phyloP scores from a whole-genome alignment of 2,797 vertebrate genomes.

The Scyliorhinus canicula region DNA sequence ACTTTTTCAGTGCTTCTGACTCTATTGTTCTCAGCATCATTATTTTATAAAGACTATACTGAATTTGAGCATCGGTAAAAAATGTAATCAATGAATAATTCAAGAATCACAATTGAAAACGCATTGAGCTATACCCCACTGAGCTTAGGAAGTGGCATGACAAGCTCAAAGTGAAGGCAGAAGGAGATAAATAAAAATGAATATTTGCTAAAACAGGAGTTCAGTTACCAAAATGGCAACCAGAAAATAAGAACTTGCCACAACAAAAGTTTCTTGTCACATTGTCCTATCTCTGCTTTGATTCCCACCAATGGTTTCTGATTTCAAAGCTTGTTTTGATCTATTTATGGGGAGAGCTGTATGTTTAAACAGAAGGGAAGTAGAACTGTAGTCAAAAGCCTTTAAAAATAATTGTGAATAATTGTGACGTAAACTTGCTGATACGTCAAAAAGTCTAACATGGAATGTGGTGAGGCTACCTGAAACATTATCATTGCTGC shows the following conservation, averaged over 20 bases:
- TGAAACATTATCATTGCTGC: not conserved
- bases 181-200: not conserved
- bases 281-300: not conserved
- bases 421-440: not conserved
- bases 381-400: not conserved
- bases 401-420: not conserved
- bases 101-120: not conserved
- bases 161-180: not conserved
- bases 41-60: conserved; percentile 19
- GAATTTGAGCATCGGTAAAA: conserved; percentile 1
- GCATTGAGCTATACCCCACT: not conserved
- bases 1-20: not conserved
- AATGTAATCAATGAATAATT: conserved; percentile 24
- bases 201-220: not conserved
- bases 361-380: not conserved
- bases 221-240: not conserved
- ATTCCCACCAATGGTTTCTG: not conserved
- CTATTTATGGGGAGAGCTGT: not conserved
- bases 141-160: not conserved
- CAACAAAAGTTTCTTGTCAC: not conserved
- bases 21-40: not conserved
- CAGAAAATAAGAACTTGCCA: not conserved
- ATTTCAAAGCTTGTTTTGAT: not conserved
- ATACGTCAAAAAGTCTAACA: not conserved
- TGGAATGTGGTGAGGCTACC: not conserved